phyloP scores from a whole-genome alignment of 2,113 vertebrate species.

The Riparia riparia region DNA sequence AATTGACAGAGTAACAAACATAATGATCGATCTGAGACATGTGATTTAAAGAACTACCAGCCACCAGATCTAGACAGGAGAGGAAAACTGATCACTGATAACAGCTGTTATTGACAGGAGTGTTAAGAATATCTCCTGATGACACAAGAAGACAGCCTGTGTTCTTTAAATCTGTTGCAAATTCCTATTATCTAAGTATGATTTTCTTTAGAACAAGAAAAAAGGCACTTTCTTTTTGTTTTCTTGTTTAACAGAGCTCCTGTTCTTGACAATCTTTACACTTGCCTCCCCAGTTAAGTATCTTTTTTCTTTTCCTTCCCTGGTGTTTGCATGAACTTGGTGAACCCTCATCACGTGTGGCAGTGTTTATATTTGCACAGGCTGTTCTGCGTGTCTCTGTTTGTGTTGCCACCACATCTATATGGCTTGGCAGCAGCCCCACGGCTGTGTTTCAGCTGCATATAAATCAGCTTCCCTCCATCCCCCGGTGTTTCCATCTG shows the following conservation, averaged over 20 bases:
- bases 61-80: background rate
- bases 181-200: background rate
- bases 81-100: background rate
- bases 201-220: slow-evolving; percentile 6
- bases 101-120: background rate
- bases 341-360: slow-evolving; percentile 74
- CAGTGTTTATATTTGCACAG: slow-evolving; percentile 80
- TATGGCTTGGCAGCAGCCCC: slow-evolving; percentile 69
- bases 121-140: background rate
- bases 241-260: slow-evolving; percentile 40
- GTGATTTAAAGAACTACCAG: background rate
- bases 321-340: slow-evolving; percentile 78
- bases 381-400: slow-evolving; percentile 73
- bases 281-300: slow-evolving; percentile 49
- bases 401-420: slow-evolving; percentile 77
- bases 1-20: background rate
- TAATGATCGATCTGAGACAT: background rate
- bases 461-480: slow-evolving; percentile 43
- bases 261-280: slow-evolving; percentile 63
- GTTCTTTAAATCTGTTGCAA: background rate
- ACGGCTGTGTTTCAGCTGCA: slow-evolving; percentile 67
- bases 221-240: background rate
- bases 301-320: slow-evolving; percentile 61
- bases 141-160: background rate
- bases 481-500: slow-evolving; percentile 62